Evolutionary conservation across 2,888 invertebrate species (phyloP).

Genomic region (Amphipyra tragopoginis): DNA sequence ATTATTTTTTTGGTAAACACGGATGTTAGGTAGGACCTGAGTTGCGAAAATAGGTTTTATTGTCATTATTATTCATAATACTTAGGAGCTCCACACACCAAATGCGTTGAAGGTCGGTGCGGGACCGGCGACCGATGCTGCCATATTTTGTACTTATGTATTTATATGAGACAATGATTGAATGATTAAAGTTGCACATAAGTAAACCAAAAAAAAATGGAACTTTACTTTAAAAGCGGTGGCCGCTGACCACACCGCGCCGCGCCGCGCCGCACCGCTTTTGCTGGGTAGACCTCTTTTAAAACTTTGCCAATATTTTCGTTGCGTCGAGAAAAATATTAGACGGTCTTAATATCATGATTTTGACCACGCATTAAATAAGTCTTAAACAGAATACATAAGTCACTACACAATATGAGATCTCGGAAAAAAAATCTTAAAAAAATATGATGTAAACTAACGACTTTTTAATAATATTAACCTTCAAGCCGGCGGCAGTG

Average conservation of each 20-base stretch:
- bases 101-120: no score
- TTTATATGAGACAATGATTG: no score
- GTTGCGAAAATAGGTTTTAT: constrained; percentile 9
- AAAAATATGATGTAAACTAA: constrained; percentile 37
- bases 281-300: no score
- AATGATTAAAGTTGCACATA: no score
- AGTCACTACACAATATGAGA: background rate
- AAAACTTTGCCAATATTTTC: background rate
- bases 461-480: constrained; percentile 62
- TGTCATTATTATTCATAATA: background rate
- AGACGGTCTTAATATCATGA: background rate
- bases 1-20: constrained; percentile 39
- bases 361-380: background rate
- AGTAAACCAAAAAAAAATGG: no score
- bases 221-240: no score
- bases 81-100: no score
- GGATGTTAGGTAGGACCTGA: constrained; percentile 35
- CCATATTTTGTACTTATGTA: no score
- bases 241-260: no score
- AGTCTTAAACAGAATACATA: background rate
- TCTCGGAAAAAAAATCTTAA: constrained; percentile 5
- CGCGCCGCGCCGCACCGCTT: no score
- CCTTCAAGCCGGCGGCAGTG: constrained; percentile 54
- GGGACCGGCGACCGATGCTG: no score
- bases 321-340: background rate